These are phyloP conservation scores for Pelusios castaneus DNA, from an alignment of 2,113 vertebrate genomes.

Conservation along the genomic window DNA sequence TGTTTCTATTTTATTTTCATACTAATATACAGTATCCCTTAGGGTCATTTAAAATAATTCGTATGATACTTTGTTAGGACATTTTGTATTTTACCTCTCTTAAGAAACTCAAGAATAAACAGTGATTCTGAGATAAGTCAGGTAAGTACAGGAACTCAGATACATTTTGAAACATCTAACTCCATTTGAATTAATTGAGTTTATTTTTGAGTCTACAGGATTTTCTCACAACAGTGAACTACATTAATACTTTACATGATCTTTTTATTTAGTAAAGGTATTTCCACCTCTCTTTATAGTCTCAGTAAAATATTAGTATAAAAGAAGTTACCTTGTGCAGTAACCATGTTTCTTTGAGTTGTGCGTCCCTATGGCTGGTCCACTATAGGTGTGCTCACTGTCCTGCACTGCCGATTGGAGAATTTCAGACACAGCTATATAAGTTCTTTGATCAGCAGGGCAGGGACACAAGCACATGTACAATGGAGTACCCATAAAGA, in stretches of 20 bases:
- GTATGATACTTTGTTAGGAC: background rate
- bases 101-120: background rate
- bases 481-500: too few species aligned
- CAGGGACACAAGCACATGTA: too few species aligned
- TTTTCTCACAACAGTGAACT: background rate
- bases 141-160: background rate
- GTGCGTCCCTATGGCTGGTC: too few species aligned
- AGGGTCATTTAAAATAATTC: background rate
- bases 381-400: too few species aligned
- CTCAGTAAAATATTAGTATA: background rate
- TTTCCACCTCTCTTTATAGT: background rate
- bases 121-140: background rate
- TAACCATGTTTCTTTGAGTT: too few species aligned
- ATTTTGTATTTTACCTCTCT: background rate
- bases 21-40: background rate
- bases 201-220: background rate
- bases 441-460: too few species aligned
- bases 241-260: background rate
- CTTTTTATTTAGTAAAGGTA: background rate
- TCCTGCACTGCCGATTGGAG: too few species aligned
- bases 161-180: background rate
- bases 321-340: background rate
- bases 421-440: too few species aligned
- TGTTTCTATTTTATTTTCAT: background rate
- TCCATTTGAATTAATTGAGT: background rate